phyloP scores from a whole-genome alignment of 30 jellyfish, hydroid and myxozoan species.

The Cassiopea xamachana region DNA sequence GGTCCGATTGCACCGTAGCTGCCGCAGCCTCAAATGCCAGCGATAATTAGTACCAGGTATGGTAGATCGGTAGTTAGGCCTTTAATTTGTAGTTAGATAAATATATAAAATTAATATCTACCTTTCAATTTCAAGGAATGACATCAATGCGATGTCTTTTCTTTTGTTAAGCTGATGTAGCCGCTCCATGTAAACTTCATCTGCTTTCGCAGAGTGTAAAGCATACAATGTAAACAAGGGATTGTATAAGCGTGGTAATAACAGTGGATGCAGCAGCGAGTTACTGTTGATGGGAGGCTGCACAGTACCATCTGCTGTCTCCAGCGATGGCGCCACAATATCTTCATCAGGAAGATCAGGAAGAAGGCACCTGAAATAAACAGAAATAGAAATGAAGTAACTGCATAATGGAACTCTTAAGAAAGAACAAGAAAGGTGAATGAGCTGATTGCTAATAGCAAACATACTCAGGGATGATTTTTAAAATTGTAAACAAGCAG shows the following conservation, averaged over 20 bases:
- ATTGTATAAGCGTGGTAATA: constrained; percentile 87
- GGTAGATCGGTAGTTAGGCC: neutral
- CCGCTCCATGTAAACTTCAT: constrained; percentile 83
- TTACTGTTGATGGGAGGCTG: constrained; percentile 68
- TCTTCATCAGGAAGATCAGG: constrained; percentile 93
- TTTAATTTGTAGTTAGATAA: neutral
- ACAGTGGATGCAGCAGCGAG: constrained; percentile 72
- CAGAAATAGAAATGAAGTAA: neutral
- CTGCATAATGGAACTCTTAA: neutral
- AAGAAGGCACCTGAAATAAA: constrained; percentile 55
- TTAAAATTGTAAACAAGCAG: no score
- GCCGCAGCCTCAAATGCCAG: neutral
- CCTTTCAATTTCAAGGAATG: constrained; percentile 90
- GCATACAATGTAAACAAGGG: constrained; percentile 89
- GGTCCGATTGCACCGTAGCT: neutral
- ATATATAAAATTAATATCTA: neutral
- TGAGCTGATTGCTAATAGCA: neutral
- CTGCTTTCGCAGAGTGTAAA: constrained; percentile 83
- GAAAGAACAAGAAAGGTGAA: no score
- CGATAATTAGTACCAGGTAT: neutral
- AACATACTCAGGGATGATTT: no score
- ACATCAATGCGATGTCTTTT: constrained; percentile 84
- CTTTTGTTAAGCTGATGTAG: constrained; percentile 82
- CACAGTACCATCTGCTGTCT: constrained; percentile 62
- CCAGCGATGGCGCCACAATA: constrained; percentile 69